These are phyloP conservation scores for Zygogramma bicolorata DNA, from an alignment of 2,888 invertebrate species.

Conservation along the genomic window DNA sequence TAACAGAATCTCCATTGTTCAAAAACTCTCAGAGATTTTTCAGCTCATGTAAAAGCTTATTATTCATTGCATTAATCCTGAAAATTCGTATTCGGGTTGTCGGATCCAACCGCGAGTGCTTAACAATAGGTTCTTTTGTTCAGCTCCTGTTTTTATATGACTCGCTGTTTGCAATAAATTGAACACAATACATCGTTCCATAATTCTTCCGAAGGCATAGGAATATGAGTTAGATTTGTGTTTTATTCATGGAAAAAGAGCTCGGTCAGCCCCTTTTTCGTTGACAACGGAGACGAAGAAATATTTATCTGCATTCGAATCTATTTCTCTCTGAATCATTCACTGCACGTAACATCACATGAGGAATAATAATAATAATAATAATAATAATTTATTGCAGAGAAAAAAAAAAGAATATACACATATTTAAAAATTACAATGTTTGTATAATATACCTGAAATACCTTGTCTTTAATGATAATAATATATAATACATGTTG, in stretches of 20 bases:
- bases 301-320: neutral
- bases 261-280: neutral
- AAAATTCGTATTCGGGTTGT: constrained; percentile 1
- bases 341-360: too few relatives aligned
- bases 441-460: too few relatives aligned
- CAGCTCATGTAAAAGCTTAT: neutral
- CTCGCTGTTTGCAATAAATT: constrained; percentile 7
- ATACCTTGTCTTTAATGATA: too few relatives aligned
- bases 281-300: neutral
- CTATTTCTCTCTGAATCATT: too few relatives aligned
- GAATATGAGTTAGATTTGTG: neutral
- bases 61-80: neutral
- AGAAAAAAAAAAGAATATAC: too few relatives aligned
- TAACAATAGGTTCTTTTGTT: neutral
- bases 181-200: neutral
- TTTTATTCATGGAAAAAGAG: neutral
- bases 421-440: too few relatives aligned
- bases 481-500: too few relatives aligned
- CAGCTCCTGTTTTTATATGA: neutral
- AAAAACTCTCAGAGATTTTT: neutral
- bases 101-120: constrained; percentile 5
- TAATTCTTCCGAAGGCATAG: neutral
- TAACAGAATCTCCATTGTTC: neutral
- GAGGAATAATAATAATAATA: too few relatives aligned
- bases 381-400: too few relatives aligned